Evolutionary conservation across 2,888 invertebrate genomes (phyloP).

Genomic region (Aethes cnicana): DNA sequence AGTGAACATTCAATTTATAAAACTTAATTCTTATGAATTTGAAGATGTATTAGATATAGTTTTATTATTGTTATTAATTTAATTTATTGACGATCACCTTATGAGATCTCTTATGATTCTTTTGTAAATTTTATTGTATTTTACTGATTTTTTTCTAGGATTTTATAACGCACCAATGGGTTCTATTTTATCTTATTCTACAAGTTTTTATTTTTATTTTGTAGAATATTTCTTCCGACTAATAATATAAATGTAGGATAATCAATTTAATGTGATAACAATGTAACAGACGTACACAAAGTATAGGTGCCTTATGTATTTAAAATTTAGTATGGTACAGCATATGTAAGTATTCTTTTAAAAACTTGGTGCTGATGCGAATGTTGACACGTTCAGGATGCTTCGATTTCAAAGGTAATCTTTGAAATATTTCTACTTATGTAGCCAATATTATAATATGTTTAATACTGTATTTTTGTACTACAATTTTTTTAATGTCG

Average conservation of each 20-base stretch:
- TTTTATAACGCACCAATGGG: background rate
- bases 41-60: background rate
- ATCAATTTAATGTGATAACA: conserved; percentile 60
- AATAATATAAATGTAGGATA: conserved; percentile 26
- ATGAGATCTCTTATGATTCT: background rate
- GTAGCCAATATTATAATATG: too few relatives aligned
- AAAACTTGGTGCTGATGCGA: conserved; percentile 20
- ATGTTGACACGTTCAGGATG: too few relatives aligned
- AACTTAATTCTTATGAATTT: background rate
- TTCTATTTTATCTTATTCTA: conserved; percentile 3
- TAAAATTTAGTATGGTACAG: conserved; percentile 21
- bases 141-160: background rate
- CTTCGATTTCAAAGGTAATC: too few relatives aligned
- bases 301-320: conserved; percentile 49
- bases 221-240: background rate
- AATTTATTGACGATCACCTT: background rate
- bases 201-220: background rate
- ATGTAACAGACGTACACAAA: conserved; percentile 34
- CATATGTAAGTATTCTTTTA: background rate
- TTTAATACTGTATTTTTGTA: too few relatives aligned
- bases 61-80: background rate
- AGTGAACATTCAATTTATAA: background rate
- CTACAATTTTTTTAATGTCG: too few relatives aligned
- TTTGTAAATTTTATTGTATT: background rate
- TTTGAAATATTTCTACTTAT: too few relatives aligned